Evolutionary conservation across 1,140 invertebrate genomes (phyloP).

Genomic region (Gyrodactylus bullatarudis): DNA sequence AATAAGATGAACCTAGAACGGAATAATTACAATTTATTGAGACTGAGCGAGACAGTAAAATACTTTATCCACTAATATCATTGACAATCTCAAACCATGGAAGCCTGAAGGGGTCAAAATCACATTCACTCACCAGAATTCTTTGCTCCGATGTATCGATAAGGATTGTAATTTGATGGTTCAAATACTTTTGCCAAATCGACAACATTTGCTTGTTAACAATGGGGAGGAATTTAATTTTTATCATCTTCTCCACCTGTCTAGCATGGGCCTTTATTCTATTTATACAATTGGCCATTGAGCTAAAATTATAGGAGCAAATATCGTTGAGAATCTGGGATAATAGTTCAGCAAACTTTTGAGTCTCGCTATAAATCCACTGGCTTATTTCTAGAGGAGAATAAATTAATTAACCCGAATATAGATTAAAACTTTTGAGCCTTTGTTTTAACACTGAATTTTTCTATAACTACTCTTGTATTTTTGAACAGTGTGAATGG

Average conservation of each 20-base stretch:
- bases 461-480: not conserved
- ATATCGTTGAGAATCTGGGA: not conserved
- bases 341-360: not conserved
- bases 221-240: not conserved
- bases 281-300: not conserved
- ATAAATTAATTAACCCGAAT: too few species aligned
- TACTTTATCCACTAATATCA: too few species aligned
- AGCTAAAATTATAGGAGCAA: not conserved
- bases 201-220: not conserved
- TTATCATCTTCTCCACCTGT: not conserved
- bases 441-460: too few species aligned
- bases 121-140: not conserved
- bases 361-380: not conserved
- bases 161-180: not conserved
- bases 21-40: too few species aligned
- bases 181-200: not conserved
- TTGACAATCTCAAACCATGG: too few species aligned
- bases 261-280: not conserved
- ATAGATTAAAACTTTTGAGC: too few species aligned
- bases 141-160: not conserved
- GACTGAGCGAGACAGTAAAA: too few species aligned
- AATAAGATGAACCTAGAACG: too few species aligned
- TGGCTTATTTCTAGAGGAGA: not conserved
- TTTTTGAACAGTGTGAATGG: too few species aligned
- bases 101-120: too few species aligned